Evolutionary conservation across 2,113 vertebrate genomes (phyloP), one percentile per base, ranked within the genome.

Genomic region (Petromus typicus): DNA sequence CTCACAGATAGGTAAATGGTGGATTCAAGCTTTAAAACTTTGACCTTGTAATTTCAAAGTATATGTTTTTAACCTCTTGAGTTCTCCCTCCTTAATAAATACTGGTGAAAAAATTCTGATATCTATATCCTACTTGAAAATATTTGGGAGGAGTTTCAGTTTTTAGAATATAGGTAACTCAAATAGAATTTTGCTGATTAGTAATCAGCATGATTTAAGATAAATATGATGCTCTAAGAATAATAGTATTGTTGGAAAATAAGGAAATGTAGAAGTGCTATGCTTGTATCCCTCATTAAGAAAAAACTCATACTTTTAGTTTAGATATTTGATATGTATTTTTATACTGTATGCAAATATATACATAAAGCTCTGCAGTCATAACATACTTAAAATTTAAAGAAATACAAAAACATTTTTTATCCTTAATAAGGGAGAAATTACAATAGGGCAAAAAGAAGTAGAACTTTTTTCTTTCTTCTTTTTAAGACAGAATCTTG

Each of bases 121-220:
- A 7, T 71, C 20, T 79, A 32, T 23, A 51, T 64, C 30, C 66
- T 45, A 83, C 37, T 37, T 66, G 64, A 82, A 94, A 93, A n/a
- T 82, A 83, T 61, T 91, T 48, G 5, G 54, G 63, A 20, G 67
- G 13, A 37, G 34, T 84, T 95, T 95, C 25, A 64, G 2, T 76
- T 81, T 95, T 80, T 78, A 10, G 57, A 90, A 79, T 94, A 66
- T 14, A 85, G 66, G 57, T 88, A 76, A 45, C 51, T 89, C 83
- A 96, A 89, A 73, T 71, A 85, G 54, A 89, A 59, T 90, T 94
- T 92, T 80, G 30, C 34, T 94, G 30, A 76, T 83, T 84, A 91
- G 54, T 84, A 79, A 4, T 79, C 84, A 56, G 6, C 14, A 13
- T 89, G 17, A 3, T 85, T 92, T 84, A 32, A 87, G n/a, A 90